These are phyloP conservation scores for Drosophila chauvacae DNA, from an alignment of 1,140 invertebrate genomes.

Conservation along the genomic window DNA sequence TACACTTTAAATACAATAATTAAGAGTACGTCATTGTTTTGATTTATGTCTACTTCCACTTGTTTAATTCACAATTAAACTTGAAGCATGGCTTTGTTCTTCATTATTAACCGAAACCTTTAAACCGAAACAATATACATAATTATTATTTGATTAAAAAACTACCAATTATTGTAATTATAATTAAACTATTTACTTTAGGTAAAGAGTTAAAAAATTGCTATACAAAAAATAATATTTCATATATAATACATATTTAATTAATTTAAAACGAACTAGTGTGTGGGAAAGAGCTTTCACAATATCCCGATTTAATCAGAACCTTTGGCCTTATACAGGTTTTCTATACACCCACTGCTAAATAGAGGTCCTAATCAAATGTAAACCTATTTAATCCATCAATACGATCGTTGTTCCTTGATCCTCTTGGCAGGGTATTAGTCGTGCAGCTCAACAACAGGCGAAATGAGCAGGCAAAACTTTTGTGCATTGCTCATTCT, in stretches of 20 bases:
- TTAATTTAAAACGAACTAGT: not conserved
- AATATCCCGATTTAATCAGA: too few relatives aligned
- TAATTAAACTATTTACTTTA: not conserved
- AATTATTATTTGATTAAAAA: not conserved
- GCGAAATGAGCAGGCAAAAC: conserved; percentile 74
- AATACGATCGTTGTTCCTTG: conserved; percentile 1
- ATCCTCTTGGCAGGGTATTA: conserved; percentile 41
- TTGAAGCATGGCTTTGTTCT: not conserved
- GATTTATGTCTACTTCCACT: not conserved
- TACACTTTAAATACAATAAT: not conserved
- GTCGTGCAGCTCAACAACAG: conserved; percentile 39
- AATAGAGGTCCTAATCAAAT: too few relatives aligned
- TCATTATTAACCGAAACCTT: too few relatives aligned
- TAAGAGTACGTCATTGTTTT: not conserved
- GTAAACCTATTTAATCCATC: not conserved
- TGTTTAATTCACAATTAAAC: not conserved
- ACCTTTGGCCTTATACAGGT: rapidly evolving
- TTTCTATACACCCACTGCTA: too few relatives aligned
- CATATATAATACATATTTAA: not conserved
- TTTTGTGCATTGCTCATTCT: conserved; percentile 51
- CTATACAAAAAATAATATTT: not conserved
- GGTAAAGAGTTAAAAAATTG: rapidly evolving
- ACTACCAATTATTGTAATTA: not conserved
- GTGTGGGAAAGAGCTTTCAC: not conserved
- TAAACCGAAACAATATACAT: not conserved